Evolutionary conservation across 2,888 invertebrate genomes (phyloP).

Genomic region (Pardosa pseudoannulata): DNA sequence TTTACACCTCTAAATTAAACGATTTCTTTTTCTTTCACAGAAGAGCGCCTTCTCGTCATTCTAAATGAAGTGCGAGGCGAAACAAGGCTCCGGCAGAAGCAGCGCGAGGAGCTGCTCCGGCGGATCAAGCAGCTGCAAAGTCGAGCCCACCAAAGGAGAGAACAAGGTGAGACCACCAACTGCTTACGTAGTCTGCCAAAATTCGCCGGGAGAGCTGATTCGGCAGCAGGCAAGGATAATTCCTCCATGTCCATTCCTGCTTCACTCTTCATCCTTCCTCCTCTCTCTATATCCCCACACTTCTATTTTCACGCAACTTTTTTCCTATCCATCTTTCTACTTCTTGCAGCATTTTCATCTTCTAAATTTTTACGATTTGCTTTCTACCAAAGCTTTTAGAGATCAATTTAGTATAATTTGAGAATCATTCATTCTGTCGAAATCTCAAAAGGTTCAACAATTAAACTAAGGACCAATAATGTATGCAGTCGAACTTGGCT

Average conservation of each 20-base stretch:
- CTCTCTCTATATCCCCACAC: background rate
- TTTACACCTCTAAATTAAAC: too few relatives aligned
- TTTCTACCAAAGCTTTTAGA: too few relatives aligned
- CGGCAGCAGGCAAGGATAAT: conserved; percentile 66
- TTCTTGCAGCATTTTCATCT: too few relatives aligned
- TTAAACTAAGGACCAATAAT: too few relatives aligned
- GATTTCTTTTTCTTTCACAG: conserved; percentile 40
- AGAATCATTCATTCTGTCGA: too few relatives aligned
- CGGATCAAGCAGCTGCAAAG: conserved; percentile 72
- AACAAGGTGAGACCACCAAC: conserved; percentile 71
- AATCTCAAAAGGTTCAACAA: too few relatives aligned
- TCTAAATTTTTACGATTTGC: too few relatives aligned
- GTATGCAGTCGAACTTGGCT: too few relatives aligned
- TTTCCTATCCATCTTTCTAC: background rate
- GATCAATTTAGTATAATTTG: too few relatives aligned
- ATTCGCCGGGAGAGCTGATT: conserved; percentile 53
- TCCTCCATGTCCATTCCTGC: background rate
- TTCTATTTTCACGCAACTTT: background rate
- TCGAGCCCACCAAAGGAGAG: conserved; percentile 67
- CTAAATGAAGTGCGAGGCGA: conserved; percentile 67
- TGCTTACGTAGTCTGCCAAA: conserved; percentile 47
- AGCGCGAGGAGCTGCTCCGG: conserved; percentile 69
- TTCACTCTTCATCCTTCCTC: background rate
- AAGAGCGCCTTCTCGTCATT: conserved; percentile 66
- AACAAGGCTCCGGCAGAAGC: conserved; percentile 60